A percentile compares a stretch with the other conserved stretches of the same genome.
phyloP scores from a whole-genome alignment of 2,888 invertebrate species.

The Netelia melanura region DNA sequence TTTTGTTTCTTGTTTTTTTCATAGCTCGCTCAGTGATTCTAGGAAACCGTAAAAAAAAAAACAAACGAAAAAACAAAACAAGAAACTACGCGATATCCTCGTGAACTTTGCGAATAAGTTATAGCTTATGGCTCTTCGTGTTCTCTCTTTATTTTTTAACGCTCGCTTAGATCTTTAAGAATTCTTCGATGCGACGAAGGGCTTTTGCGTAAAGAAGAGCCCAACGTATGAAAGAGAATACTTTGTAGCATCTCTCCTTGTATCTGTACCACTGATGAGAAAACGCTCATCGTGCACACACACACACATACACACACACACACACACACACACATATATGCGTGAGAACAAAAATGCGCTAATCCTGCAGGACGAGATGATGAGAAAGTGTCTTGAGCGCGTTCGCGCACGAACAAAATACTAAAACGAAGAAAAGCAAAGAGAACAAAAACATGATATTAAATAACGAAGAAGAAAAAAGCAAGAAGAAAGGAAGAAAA shows the following conservation, averaged over 20 bases:
- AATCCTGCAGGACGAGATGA: constrained; percentile 38
- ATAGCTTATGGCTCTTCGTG: constrained; percentile 28
- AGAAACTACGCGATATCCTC: constrained; percentile 32
- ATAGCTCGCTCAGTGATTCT: neutral
- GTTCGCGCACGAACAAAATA: constrained; percentile 32
- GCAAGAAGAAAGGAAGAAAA: neutral
- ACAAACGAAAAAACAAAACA: neutral
- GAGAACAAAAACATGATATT: constrained; percentile 17
- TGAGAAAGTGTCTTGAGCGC: constrained; percentile 33
- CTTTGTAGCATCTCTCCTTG: constrained; percentile 29
- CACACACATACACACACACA: too few relatives aligned
- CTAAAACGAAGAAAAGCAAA: constrained; percentile 10
- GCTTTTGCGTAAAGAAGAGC: constrained; percentile 30
- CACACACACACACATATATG: neutral
- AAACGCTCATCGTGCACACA: neutral
- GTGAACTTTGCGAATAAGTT: constrained; percentile 27
- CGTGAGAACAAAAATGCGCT: constrained; percentile 8
- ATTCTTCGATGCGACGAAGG: constrained; percentile 29
- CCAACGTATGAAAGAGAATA: constrained; percentile 2
- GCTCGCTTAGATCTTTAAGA: constrained; percentile 52
- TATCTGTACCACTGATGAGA: constrained; percentile 12
- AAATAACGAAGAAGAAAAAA: constrained; percentile 36
- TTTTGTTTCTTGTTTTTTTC: neutral
- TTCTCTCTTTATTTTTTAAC: constrained; percentile 25
- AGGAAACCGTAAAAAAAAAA: neutral